Evolutionary conservation across 2,888 invertebrate genomes (phyloP), one percentile per base, ranked within the genome.

Genomic region (Drosophila setosimentum): DNA sequence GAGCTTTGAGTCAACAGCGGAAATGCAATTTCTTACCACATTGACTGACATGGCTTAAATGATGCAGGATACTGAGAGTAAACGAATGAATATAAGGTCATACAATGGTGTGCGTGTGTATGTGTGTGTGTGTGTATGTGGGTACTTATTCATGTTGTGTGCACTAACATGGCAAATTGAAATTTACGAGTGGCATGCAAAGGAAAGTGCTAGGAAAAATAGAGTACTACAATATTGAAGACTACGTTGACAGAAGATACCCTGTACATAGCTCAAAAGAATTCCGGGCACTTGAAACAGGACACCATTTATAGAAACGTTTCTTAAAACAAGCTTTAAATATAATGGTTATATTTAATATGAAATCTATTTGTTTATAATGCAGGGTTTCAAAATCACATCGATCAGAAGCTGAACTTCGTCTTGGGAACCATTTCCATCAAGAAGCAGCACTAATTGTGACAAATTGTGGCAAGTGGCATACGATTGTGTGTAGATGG

Each of bases 161-260:
- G 76, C 68, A 71, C 61, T 83, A 53, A 67, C 45, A 65, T 74
- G 77, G 74, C 74, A 77, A 88, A 89, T 88, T 75, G 75, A 80
- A 76, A 87, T 87, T 87, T 81, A 84, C 76, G 85, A 89, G 71
- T 76, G 73, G n/a, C 48, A 35, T 55, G 58, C 61, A 62, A 74
- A 58, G 59, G 48, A 53, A 67, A 72, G 49, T n/a, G 29, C 45
- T 49, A 40, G 48, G 37, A 70, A 68, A 68, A 50, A 21, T 21
- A 30, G 16, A 35, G 33, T 27, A 32, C 30, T 45, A 30, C 32
- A 16, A 21, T 45, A 13, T 21, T n/a, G 21, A n/a, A 5, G 18
- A 35, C 6, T 48, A 8, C 8, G 13, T 2, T 0, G 16, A 37
- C 40, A n/a, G 18, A 0, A 57, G n/a, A 68, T 50, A 69, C 33